Evolutionary conservation across 53 echinoderm and acorn worm species (phyloP).

Genomic region (Mesocentrotus franciscanus): DNA sequence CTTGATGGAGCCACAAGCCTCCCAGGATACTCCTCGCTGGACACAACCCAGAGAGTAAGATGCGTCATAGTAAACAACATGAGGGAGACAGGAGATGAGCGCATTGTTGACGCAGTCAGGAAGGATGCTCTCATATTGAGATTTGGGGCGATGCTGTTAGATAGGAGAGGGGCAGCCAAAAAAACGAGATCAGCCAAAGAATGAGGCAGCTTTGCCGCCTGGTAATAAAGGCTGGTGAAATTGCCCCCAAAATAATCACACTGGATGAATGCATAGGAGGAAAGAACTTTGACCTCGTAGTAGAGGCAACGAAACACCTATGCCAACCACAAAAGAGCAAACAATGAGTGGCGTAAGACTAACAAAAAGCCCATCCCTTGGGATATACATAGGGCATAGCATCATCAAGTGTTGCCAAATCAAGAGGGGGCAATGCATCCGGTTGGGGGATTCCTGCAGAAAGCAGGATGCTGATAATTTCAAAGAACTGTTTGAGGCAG

Average conservation of each 20-base stretch:
- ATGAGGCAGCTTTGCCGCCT: background rate
- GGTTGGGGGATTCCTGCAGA: background rate
- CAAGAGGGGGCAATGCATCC: background rate
- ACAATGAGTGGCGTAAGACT: constrained; percentile 7
- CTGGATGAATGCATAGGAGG: background rate
- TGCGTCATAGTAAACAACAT: background rate
- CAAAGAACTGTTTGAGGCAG: constrained; percentile 1
- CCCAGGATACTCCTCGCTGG: no score
- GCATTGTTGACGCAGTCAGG: background rate
- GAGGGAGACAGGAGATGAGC: background rate
- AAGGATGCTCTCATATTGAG: background rate
- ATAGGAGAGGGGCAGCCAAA: background rate
- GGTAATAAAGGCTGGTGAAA: background rate
- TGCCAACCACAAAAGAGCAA: background rate
- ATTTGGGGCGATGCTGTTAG: background rate
- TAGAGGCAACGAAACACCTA: background rate
- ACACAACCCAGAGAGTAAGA: background rate
- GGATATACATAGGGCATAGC: constrained; percentile 16
- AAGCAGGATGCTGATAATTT: constrained; percentile 18
- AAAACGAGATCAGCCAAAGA: background rate
- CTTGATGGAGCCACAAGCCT: background rate
- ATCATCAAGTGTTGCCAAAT: constrained; percentile 18
- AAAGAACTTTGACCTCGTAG: constrained; percentile 1
- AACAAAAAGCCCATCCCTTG: constrained; percentile 7
- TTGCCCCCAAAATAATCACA: background rate